Evolutionary conservation across 2,113 vertebrate genomes (phyloP).

Genomic region (Bufo bufo): DNA sequence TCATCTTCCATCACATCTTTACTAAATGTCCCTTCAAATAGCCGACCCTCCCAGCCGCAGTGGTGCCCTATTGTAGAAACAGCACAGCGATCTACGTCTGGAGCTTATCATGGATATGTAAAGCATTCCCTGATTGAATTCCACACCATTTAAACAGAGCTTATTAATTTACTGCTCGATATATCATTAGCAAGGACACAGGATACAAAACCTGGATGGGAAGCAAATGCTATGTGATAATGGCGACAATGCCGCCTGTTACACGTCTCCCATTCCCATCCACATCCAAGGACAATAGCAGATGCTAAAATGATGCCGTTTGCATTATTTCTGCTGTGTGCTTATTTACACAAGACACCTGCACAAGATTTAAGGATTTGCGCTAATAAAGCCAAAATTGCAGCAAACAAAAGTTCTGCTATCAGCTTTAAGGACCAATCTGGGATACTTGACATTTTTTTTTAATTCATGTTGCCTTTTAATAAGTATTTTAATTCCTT

Average conservation of each 20-base stretch:
- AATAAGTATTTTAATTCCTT: conserved; percentile 35
- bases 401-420: conserved; percentile 50
- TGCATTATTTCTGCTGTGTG: conserved; percentile 54
- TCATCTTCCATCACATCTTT: background rate
- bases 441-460: conserved; percentile 50
- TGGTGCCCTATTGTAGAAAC: background rate
- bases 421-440: conserved; percentile 31
- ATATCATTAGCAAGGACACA: background rate
- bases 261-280: conserved; percentile 16
- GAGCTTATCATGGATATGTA: background rate
- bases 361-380: conserved; percentile 48
- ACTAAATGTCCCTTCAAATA: background rate
- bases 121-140: background rate
- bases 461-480: conserved; percentile 41
- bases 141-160: background rate
- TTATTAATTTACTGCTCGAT: background rate
- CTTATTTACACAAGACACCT: conserved; percentile 44
- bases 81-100: background rate
- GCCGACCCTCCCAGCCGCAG: background rate
- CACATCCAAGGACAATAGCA: conserved; percentile 50
- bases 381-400: conserved; percentile 48
- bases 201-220: conserved; percentile 1
- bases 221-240: background rate
- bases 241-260: conserved; percentile 15
- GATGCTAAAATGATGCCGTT: conserved; percentile 50